These are phyloP conservation scores for Myotis pilosus DNA, from an alignment of 2,797 vertebrate species.

Conservation along the genomic window DNA sequence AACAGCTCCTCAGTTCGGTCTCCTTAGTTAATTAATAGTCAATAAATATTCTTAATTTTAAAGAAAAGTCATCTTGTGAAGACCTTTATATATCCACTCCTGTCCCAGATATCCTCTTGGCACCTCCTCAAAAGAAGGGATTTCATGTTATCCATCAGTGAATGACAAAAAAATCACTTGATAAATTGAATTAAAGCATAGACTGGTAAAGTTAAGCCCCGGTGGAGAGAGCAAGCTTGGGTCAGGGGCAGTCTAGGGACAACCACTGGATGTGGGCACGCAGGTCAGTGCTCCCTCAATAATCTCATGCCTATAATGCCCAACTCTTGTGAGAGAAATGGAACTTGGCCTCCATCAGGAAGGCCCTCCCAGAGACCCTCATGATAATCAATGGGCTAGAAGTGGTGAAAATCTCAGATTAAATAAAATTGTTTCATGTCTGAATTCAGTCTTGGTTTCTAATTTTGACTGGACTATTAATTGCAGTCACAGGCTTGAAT, in stretches of 20 bases:
- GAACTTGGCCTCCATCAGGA: rapidly evolving
- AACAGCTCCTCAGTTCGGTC: not conserved
- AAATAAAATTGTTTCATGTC: not conserved
- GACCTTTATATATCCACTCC: not conserved
- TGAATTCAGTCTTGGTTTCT: not conserved
- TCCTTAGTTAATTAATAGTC: not conserved
- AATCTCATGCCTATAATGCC: not conserved
- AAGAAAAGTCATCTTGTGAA: not conserved
- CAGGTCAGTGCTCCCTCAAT: rapidly evolving
- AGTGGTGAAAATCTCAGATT: not conserved
- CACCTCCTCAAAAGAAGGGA: not conserved
- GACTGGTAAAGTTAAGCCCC: not conserved
- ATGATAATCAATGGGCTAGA: not conserved
- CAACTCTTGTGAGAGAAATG: not conserved
- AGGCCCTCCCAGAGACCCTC: not conserved
- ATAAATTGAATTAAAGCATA: not conserved
- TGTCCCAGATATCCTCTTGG: not conserved
- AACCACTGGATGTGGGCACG: rapidly evolving
- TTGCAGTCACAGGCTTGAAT: not conserved
- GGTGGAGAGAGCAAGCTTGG: not conserved
- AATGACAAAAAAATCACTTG: not conserved
- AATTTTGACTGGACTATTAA: not conserved
- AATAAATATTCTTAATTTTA: constrained; percentile 16
- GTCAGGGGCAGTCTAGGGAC: rapidly evolving
- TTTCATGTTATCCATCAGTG: not conserved